Evolutionary conservation across 2,113 vertebrate genomes (phyloP).

Genomic region (Tetrax tetrax): DNA sequence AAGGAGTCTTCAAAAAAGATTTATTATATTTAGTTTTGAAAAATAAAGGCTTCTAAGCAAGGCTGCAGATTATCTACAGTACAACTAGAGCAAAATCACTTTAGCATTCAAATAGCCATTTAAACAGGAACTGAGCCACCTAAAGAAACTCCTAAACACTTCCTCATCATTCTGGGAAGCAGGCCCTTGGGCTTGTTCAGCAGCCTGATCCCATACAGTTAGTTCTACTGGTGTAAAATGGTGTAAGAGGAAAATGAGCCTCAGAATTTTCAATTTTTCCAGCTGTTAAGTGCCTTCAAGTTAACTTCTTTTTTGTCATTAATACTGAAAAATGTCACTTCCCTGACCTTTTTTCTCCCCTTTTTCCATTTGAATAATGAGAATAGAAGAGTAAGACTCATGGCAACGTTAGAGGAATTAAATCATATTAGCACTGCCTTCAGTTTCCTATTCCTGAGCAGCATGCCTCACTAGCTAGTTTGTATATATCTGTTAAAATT

Average conservation of each 20-base stretch:
- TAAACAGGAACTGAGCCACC: background rate
- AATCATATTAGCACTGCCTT: background rate
- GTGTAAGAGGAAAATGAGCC: background rate
- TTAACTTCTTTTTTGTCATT: background rate
- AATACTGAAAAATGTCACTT: background rate
- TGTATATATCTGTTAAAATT: background rate
- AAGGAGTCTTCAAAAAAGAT: background rate
- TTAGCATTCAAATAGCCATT: background rate
- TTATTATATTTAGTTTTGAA: background rate
- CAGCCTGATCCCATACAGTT: background rate
- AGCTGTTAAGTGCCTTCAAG: background rate
- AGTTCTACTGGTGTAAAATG: background rate
- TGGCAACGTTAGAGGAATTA: background rate
- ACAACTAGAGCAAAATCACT: background rate
- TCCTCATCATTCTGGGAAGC: conserved; percentile 24
- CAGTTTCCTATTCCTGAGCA: background rate
- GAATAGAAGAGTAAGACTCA: background rate
- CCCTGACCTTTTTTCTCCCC: background rate
- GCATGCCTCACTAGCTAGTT: background rate
- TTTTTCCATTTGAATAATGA: background rate
- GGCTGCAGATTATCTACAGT: background rate
- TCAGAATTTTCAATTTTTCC: conserved; percentile 29
- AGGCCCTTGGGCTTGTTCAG: background rate
- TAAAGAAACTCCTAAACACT: conserved; percentile 33
- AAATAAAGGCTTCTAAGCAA: background rate